Evolutionary conservation across 1,140 invertebrate genomes (phyloP).

Genomic region (Megalopta genalis): DNA sequence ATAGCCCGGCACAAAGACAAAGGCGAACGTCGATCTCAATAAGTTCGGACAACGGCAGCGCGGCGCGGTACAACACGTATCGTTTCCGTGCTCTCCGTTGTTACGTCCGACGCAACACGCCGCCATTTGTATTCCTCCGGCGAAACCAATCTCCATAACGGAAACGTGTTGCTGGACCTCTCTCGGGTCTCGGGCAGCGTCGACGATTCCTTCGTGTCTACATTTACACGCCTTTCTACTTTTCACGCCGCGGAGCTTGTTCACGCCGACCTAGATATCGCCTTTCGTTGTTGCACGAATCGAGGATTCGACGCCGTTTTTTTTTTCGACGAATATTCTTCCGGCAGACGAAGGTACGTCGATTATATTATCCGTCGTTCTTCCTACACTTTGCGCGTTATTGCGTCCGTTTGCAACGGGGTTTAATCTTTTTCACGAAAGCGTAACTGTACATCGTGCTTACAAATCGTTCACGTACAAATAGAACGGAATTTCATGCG

Average conservation of each 20-base stretch:
- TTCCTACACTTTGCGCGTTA: too few species aligned
- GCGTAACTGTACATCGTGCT: too few species aligned
- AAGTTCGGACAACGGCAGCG: slow-evolving; percentile 48
- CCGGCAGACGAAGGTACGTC: too few species aligned
- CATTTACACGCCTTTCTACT: slow-evolving; percentile 24
- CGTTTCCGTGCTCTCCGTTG: slow-evolving; percentile 24
- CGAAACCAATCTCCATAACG: slow-evolving; percentile 72
- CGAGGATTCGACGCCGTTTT: neutral
- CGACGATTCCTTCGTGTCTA: slow-evolving; percentile 44
- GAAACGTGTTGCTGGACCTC: slow-evolving; percentile 56
- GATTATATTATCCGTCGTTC: too few species aligned
- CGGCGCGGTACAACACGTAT: neutral
- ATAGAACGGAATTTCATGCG: too few species aligned
- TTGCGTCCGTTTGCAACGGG: too few species aligned
- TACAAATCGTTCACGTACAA: too few species aligned
- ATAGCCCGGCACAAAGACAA: neutral
- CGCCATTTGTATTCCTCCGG: slow-evolving; percentile 68
- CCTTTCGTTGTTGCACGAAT: neutral
- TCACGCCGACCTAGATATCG: neutral
- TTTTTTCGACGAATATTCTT: too few species aligned
- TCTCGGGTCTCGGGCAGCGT: slow-evolving; percentile 35
- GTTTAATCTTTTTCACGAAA: too few species aligned
- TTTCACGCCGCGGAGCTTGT: slow-evolving; percentile 4
- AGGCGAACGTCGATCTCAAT: slow-evolving; percentile 55
- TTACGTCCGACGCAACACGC: slow-evolving; percentile 50